Conservation (phyloP, 2,113 vertebrate genomes). For the Callionymus lyra region DNA sequence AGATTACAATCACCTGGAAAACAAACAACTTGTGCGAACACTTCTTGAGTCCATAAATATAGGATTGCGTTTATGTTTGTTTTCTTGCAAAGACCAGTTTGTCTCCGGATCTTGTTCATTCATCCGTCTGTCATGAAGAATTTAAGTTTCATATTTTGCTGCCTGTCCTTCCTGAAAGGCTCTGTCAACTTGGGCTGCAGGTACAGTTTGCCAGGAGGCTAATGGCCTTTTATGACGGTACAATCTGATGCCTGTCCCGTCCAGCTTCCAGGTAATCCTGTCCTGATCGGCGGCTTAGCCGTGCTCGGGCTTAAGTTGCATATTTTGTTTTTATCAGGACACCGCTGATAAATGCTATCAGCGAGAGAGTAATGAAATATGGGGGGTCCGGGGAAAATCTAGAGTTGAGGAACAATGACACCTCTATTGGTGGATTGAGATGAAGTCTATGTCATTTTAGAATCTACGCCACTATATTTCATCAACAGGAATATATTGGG, state of each 20-base stretch:
- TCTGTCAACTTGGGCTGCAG: constrained; percentile 93
- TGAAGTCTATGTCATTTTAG: neutral
- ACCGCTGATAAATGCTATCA: constrained; percentile 99
- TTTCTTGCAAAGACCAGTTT: constrained; percentile 15
- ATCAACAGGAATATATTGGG: too few relatives aligned
- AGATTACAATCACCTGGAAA: too few relatives aligned
- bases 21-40: too few relatives aligned
- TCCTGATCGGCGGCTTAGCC: constrained; percentile 79
- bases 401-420: constrained; percentile 54
- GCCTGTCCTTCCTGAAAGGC: constrained; percentile 90
- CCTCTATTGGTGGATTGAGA: constrained; percentile 36
- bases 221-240: constrained; percentile 81
- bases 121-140: constrained; percentile 94
- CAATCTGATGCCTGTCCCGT: constrained; percentile 85
- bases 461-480: constrained; percentile 9
- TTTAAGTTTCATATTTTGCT: constrained; percentile 91
- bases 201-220: constrained; percentile 85
- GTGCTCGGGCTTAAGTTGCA: constrained; percentile 95
- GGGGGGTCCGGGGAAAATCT: constrained; percentile 67
- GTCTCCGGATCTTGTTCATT: constrained; percentile 62
- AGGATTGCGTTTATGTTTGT: constrained; percentile 22
- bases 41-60: neutral
- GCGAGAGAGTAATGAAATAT: constrained; percentile 91
- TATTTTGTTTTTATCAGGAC: constrained; percentile 93
- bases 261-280: constrained; percentile 83